Evolutionary conservation across 2,888 invertebrate species (phyloP), one percentile per base, ranked within the genome.

Genomic region (Perdita meconis): DNA sequence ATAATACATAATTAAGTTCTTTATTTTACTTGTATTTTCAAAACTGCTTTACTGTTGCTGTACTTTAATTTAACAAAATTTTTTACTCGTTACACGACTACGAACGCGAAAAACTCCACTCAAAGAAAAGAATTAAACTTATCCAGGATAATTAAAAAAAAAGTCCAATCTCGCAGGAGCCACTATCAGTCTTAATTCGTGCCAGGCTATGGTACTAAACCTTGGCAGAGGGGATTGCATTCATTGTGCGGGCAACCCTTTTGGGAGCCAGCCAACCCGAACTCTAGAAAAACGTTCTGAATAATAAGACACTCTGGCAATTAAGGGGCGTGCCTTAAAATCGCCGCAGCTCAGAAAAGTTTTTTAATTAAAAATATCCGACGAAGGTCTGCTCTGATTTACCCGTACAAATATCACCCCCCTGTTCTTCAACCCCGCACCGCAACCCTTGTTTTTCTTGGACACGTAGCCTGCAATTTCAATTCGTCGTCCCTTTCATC

Each of bases 121-220:
- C 51, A 19, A 22, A 69, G 72, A 81, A 82, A 77, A 68, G 78
- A 66, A 82, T 75, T 82, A 71, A 82, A 86, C 81, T 65, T 57
- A 26, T 74, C 36, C 3, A 55, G 81, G 76, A 80, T 87, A 73
- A 87, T 87, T 83, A 87, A 87, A 87, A 87, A 87, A 82, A 87
- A 82, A 77, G 68, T 78, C 34, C 78, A 81, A 85, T 83, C 86
- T 82, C 79, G 71, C 26, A 53, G 50, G 55, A 47, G 59, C 24
- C 24, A 36, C 30, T 42, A 44, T 36, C 44, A 79, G 70, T 68
- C 55, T 75, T 66, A 83, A 80, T 71, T 75, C 71, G 57, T 47
- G 64, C n/a, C 40, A 19, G 70, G 60, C 30, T 26, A 26, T n/a
- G 24, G 60, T 55, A 78, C 61, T 81, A 71, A 83, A 83, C 57